phyloP scores from a whole-genome alignment of 2,888 invertebrate species.

The Helicoverpa assulta region DNA sequence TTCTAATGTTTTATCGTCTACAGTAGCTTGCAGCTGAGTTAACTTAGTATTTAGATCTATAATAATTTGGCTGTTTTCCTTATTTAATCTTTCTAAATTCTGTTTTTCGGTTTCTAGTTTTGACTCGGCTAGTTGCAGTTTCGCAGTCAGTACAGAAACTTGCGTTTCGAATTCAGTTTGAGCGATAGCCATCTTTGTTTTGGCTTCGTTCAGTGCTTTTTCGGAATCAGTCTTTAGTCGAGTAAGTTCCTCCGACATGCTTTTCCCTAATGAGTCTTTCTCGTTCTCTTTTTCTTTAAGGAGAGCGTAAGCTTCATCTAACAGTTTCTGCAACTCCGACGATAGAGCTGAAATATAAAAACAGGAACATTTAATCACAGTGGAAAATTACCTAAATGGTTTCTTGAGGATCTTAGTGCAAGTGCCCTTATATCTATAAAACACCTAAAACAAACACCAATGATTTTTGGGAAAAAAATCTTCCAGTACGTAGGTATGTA shows the following conservation, averaged over 20 bases:
- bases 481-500: too few relatives aligned
- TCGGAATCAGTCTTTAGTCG: conserved; percentile 87
- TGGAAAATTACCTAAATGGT: neutral
- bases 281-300: conserved; percentile 88
- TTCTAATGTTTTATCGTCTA: conserved; percentile 88
- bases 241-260: conserved; percentile 86
- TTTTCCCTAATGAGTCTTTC: conserved; percentile 87
- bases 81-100: conserved; percentile 84
- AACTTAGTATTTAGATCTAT: conserved; percentile 86
- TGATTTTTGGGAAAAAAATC: neutral
- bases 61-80: conserved; percentile 86
- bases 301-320: conserved; percentile 88
- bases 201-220: conserved; percentile 87
- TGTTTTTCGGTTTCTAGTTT: conserved; percentile 86
- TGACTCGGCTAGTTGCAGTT: conserved; percentile 88
- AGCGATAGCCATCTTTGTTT: conserved; percentile 92
- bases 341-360: conserved; percentile 81
- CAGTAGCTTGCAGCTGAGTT: conserved; percentile 84
- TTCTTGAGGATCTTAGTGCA: neutral
- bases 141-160: conserved; percentile 88
- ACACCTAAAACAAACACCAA: neutral
- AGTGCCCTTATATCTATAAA: too few relatives aligned
- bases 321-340: conserved; percentile 86
- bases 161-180: conserved; percentile 91
- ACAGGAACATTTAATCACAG: neutral